Evolutionary conservation across 2,888 invertebrate genomes (phyloP).

Genomic region (Acanthococcus lagerstroemiae): DNA sequence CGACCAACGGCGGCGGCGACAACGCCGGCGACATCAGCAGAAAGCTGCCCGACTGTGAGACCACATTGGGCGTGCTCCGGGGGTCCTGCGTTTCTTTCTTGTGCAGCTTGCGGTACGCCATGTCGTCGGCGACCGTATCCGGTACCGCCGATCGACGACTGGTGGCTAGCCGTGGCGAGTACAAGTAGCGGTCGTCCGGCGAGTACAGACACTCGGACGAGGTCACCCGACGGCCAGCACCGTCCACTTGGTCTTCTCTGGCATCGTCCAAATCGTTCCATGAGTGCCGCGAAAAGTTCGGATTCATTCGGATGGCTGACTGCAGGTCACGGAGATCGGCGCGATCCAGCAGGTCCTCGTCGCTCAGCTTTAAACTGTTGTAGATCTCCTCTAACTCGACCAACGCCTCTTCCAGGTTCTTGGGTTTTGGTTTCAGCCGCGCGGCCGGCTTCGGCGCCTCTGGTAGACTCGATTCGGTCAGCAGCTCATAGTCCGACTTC

Average conservation of each 20-base stretch:
- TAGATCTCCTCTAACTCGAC: slow-evolving; percentile 85
- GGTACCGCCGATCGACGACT: slow-evolving; percentile 42
- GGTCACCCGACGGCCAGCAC: not conserved
- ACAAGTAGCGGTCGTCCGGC: not conserved
- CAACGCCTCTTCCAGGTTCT: slow-evolving; percentile 76
- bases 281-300: slow-evolving; percentile 27
- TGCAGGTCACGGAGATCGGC: slow-evolving; percentile 52
- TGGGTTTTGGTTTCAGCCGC: slow-evolving; percentile 47
- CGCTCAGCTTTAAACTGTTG: slow-evolving; percentile 72
- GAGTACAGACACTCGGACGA: not conserved
- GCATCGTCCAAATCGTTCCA: slow-evolving; percentile 5
- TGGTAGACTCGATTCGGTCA: slow-evolving; percentile 33
- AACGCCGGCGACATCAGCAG: slow-evolving; percentile 59
- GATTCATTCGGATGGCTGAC: slow-evolving; percentile 41
- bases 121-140: slow-evolving; percentile 63
- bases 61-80: slow-evolving; percentile 33
- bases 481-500: slow-evolving; percentile 35
- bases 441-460: slow-evolving; percentile 19
- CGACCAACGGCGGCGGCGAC: slow-evolving; percentile 37
- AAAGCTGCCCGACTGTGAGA: slow-evolving; percentile 52
- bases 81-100: slow-evolving; percentile 47
- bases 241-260: not conserved
- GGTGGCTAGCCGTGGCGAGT: slow-evolving; percentile 7
- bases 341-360: slow-evolving; percentile 60
- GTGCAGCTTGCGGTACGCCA: slow-evolving; percentile 65